phyloP scores from a whole-genome alignment of 2,113 vertebrate species.

The Siniperca chuatsi region DNA sequence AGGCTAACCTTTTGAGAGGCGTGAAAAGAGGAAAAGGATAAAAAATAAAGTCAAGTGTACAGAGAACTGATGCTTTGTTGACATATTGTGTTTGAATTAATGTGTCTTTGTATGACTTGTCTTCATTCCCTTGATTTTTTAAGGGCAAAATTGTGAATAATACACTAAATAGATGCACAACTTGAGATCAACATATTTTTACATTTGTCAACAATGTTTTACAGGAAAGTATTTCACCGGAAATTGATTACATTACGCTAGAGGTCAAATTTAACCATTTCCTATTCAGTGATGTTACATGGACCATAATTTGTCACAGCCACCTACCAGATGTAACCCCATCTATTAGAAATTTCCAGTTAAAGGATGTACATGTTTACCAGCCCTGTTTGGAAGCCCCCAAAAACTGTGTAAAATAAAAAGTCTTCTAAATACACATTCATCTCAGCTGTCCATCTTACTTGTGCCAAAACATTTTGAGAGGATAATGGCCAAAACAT shows the following conservation, averaged over 20 bases:
- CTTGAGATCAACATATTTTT: neutral
- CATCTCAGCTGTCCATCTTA: neutral
- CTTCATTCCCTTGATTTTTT: neutral
- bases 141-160: neutral
- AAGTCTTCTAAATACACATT: neutral
- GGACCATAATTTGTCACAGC: neutral
- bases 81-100: neutral
- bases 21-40: neutral
- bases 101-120: neutral
- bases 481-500: neutral
- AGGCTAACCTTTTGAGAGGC: neutral
- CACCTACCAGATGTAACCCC: too few relatives aligned
- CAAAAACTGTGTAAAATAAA: neutral
- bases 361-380: neutral
- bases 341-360: neutral
- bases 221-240: neutral
- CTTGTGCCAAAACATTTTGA: neutral
- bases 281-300: neutral
- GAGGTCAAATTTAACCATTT: conserved; percentile 16
- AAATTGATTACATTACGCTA: neutral
- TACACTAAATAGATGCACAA: neutral
- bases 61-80: neutral
- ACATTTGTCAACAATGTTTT: neutral
- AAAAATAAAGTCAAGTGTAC: neutral
- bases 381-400: neutral